A percentile compares a stretch with the other conserved stretches of the same genome.
phyloP scores from a whole-genome alignment of 2,888 invertebrate species.

The Cephus rjabovi region DNA sequence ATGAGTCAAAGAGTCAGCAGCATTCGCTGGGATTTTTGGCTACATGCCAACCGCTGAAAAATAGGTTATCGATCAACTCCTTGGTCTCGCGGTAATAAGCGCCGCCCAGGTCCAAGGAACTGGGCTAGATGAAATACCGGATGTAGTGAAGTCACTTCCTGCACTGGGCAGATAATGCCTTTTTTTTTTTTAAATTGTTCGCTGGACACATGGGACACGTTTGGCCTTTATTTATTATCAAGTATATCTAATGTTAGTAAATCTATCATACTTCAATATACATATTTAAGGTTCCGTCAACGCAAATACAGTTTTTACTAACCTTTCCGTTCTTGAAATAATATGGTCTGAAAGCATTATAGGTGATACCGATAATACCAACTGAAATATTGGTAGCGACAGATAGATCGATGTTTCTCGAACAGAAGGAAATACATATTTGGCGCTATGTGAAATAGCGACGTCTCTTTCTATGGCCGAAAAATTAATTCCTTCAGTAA shows the following conservation, averaged over 20 bases:
- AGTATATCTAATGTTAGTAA: not conserved
- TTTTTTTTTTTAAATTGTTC: not conserved
- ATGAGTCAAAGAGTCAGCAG: constrained; percentile 31
- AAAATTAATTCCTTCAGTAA: not conserved
- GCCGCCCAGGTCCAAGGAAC: not conserved
- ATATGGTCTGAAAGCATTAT: not conserved
- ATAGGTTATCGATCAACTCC: constrained; percentile 58
- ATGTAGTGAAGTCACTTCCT: not conserved
- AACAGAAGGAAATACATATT: not conserved
- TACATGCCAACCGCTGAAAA: constrained; percentile 48
- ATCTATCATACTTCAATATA: not conserved
- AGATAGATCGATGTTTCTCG: not conserved
- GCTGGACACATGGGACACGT: not conserved
- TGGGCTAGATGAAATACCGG: not conserved
- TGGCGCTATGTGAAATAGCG: not conserved
- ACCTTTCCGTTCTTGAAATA: not conserved
- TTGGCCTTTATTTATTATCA: not conserved
- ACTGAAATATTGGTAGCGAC: not conserved
- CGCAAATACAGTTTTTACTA: not conserved
- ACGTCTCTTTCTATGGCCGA: not conserved
- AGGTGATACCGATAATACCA: too few species aligned
- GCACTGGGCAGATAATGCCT: not conserved
- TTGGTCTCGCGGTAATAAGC: constrained; percentile 12
- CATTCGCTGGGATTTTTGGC: constrained; percentile 48
- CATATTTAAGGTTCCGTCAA: not conserved